A percentile compares a stretch with the other conserved stretches of the same genome.
phyloP scores from a whole-genome alignment of 64 coral and sea anemone genomes.

The Orbicella faveolata region DNA sequence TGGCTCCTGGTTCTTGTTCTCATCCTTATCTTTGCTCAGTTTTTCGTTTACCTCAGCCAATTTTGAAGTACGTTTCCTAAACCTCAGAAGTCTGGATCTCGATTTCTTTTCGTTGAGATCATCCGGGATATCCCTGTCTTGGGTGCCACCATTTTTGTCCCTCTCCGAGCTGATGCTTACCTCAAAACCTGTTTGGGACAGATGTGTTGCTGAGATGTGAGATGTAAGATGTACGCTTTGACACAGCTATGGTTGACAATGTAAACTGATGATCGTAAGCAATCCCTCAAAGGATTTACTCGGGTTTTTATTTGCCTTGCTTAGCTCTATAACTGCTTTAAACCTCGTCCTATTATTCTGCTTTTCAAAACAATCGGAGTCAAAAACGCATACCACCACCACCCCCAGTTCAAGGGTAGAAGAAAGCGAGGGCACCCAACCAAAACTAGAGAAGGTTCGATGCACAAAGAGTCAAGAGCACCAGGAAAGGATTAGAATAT shows the following conservation, averaged over 20 bases:
- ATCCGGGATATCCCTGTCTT: not conserved
- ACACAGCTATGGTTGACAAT: not conserved
- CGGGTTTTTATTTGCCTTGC: not conserved
- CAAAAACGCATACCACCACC: too few relatives aligned
- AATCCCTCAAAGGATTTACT: too few relatives aligned
- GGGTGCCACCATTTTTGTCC: not conserved
- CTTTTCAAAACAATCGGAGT: too few relatives aligned
- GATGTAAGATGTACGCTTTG: not conserved
- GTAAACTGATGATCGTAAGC: not conserved
- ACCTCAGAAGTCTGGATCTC: not conserved
- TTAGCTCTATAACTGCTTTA: not conserved
- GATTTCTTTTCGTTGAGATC: not conserved
- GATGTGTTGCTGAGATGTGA: not conserved
- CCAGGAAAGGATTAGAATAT: too few relatives aligned
- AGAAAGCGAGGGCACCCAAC: not conserved
- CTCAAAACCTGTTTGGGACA: constrained; percentile 3
- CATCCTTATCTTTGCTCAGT: not conserved
- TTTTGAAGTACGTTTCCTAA: constrained; percentile 2
- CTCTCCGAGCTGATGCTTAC: not conserved
- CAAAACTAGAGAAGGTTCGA: not conserved
- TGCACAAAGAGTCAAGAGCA: too few relatives aligned
- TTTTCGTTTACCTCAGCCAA: not conserved
- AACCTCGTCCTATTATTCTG: too few relatives aligned
- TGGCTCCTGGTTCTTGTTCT: not conserved
- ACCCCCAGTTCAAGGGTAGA: too few relatives aligned